Base-by-base conservation (phyloP, 2,797 vertebrate genomes). In the Tangara arthus region DNA sequence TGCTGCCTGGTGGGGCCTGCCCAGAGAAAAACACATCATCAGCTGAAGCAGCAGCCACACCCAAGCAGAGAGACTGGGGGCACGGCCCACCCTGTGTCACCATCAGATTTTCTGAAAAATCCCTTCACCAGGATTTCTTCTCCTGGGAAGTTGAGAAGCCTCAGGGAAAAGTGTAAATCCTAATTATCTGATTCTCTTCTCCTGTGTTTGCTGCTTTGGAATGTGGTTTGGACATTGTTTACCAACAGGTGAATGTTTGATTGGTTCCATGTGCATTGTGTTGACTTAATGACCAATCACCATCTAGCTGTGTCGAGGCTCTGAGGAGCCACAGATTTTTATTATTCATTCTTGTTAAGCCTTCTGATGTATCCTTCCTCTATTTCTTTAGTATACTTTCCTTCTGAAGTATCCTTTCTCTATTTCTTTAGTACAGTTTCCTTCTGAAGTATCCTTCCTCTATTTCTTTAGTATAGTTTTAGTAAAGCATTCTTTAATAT, bases 1-100 rank as follows among this genome's bases (percentile, higher is more conserved):
- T 99, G 99, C 96, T 99, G 99, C 87, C 98, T 98, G 71, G 98
- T 98, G 32, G 98, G 96, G 47, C 99, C 99, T 99, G 94, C 11
- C 72, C 73, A 39, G 81, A 84, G 80, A 89, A 37, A 72, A 87
- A 19, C 82, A 70, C 76, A 70, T 0, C 11, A 2, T 8, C 44
- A 90, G 91, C 64, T 71, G 69, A 69, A 59, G 79, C 76, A 85
- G 72, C 46, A 76, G 84, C 69, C 61, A 34, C 70, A 65, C 65
- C 70, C 89, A 37, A 73, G 91, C 57, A 60, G 59, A 12, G 6
- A 23, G 46, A 6, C 6, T 3, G 19, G 30, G 35, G 68, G 42
- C 32, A 53, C 64, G 37, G 32, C 86, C 79, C 93, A 65, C 19
- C 65, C 80, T 2, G 13, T n/a, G 32, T 55, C 53, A 9, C 53